Evolutionary conservation across 1,140 invertebrate species (phyloP).

Genomic region (Eumeta japonica): DNA sequence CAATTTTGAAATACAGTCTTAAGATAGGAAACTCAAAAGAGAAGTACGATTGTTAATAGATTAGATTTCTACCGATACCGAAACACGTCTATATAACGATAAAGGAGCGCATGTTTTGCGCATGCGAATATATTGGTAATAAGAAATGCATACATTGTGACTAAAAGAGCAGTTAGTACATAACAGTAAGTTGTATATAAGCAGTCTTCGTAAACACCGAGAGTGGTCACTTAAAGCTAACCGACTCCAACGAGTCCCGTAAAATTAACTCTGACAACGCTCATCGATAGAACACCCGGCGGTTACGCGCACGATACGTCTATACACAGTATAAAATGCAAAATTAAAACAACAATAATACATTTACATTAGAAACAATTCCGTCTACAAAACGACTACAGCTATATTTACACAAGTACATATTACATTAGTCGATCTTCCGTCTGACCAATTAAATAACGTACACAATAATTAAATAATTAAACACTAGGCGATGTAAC

Average conservation of each 20-base stretch:
- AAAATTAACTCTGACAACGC: conserved; percentile 50
- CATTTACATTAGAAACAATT: conserved; percentile 50
- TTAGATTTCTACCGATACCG: too few relatives aligned
- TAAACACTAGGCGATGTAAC: conserved; percentile 50
- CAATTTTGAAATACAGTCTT: too few relatives aligned
- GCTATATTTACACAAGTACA: conserved; percentile 56
- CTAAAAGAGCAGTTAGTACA: conserved; percentile 48
- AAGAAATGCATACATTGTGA: conserved; percentile 56
- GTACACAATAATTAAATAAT: conserved; percentile 51
- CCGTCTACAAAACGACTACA: conserved; percentile 47
- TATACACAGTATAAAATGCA: conserved; percentile 55
- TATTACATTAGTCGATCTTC: conserved; percentile 44
- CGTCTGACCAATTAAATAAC: conserved; percentile 49
- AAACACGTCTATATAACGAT: too few relatives aligned
- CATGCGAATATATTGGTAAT: conserved; percentile 51
- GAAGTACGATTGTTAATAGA: too few relatives aligned
- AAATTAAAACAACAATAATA: conserved; percentile 52
- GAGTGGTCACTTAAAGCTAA: conserved; percentile 53
- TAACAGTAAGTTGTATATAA: conserved; percentile 55
- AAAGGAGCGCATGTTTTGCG: too few relatives aligned
- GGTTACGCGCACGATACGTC: too few relatives aligned
- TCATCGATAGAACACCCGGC: too few relatives aligned
- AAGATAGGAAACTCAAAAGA: too few relatives aligned
- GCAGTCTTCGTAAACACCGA: conserved; percentile 57
- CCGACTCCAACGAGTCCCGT: conserved; percentile 46